Evolutionary conservation across 2,888 invertebrate genomes (phyloP).

Genomic region (Melipona beecheii): DNA sequence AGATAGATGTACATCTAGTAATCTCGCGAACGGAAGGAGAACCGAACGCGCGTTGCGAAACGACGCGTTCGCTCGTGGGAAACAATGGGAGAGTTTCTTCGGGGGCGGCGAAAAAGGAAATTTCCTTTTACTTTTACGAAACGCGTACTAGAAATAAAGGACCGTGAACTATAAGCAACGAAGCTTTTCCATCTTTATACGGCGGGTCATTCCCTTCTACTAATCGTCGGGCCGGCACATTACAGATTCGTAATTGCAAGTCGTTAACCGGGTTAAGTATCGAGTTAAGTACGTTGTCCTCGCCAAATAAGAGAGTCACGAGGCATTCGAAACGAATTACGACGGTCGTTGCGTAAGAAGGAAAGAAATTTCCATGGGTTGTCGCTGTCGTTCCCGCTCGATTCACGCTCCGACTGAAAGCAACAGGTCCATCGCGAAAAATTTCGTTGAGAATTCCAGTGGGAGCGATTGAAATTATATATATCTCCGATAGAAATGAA

Average conservation of each 20-base stretch:
- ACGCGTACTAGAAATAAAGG: neutral
- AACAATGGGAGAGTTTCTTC: neutral
- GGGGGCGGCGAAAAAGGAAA: neutral
- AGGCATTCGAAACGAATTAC: neutral
- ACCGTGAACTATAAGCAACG: neutral
- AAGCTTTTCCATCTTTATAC: neutral
- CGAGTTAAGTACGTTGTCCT: conserved; percentile 1
- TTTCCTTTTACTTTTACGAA: neutral
- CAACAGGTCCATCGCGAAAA: too few relatives aligned
- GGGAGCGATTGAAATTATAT: neutral
- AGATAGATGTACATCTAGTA: neutral
- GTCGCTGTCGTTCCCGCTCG: too few relatives aligned
- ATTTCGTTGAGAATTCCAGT: neutral
- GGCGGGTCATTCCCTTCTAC: neutral
- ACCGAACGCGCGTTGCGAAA: conserved; percentile 24
- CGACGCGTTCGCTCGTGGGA: neutral
- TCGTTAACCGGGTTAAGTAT: conserved; percentile 16
- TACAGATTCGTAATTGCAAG: conserved; percentile 15
- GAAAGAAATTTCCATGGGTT: neutral
- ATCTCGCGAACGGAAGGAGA: conserved; percentile 9
- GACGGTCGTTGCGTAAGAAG: neutral
- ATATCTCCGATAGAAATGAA: neutral
- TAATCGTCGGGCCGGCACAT: conserved; percentile 1
- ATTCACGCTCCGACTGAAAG: too few relatives aligned
- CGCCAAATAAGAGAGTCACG: neutral